Percentiles rank a stretch among this genome's conserved stretches.
These are phyloP conservation scores for Diabrotica undecimpunctata DNA, from an alignment of 1,140 invertebrate genomes.

Conservation along the genomic window DNA sequence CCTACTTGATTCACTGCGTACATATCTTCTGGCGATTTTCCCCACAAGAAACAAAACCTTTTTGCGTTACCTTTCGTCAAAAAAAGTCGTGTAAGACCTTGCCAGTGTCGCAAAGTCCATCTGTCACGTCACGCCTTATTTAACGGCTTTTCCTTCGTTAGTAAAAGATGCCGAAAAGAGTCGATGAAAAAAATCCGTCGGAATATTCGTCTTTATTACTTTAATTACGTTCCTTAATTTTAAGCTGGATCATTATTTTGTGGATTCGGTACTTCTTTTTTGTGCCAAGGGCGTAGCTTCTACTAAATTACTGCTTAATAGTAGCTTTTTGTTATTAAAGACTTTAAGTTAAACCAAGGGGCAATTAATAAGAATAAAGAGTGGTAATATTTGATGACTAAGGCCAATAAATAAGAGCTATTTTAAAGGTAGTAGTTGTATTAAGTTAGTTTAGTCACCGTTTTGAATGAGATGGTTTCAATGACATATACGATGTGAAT, in stretches of 20 bases:
- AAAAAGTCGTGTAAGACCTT: background rate
- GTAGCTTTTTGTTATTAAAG: conserved; percentile 5
- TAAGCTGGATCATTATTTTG: background rate
- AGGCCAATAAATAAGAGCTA: too few species aligned
- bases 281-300: too few species aligned
- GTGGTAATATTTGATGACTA: too few species aligned
- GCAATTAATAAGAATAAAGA: background rate
- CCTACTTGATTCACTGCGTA: too few species aligned
- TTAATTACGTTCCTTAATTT: conserved; percentile 1
- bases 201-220: background rate
- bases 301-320: too few species aligned
- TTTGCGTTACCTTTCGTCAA: too few species aligned
- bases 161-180: background rate
- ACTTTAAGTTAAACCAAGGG: background rate
- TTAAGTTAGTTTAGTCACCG: too few species aligned
- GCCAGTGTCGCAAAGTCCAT: background rate
- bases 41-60: too few species aligned
- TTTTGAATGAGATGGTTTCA: too few species aligned
- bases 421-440: too few species aligned
- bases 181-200: background rate
- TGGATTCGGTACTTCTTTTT: background rate
- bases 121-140: conserved; percentile 9
- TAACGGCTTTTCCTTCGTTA: background rate
- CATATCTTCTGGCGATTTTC: too few species aligned
- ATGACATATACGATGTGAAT: too few species aligned